phyloP scores from a whole-genome alignment of 23 tunicate species.

The Styela plicata region DNA sequence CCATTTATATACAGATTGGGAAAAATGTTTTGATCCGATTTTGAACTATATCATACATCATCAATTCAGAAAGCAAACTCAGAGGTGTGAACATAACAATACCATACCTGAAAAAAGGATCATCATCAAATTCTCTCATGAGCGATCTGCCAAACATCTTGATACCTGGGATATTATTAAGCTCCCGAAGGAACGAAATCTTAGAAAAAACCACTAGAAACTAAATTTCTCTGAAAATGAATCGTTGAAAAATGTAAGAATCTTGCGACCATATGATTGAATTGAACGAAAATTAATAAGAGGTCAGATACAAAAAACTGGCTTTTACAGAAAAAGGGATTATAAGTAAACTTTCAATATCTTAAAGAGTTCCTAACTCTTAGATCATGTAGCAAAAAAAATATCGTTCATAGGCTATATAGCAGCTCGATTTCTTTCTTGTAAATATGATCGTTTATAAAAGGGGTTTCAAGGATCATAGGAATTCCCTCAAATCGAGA shows the following conservation, averaged over 20 bases:
- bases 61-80: no score
- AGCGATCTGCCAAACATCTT: slow-evolving; percentile 8
- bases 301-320: no score
- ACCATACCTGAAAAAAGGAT: slow-evolving; percentile 75
- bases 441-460: background rate
- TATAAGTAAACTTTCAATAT: no score
- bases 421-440: slow-evolving; percentile 17
- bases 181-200: slow-evolving; percentile 16
- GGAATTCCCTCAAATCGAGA: slow-evolving; percentile 18
- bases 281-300: background rate
- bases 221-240: background rate
- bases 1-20: no score
- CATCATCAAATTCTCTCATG: slow-evolving; percentile 59
- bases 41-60: no score
- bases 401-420: background rate
- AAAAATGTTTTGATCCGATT: no score
- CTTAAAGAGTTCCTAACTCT: no score
- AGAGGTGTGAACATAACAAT: no score
- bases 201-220: background rate
- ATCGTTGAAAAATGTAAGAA: background rate
- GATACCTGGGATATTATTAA: background rate
- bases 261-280: slow-evolving; percentile 5
- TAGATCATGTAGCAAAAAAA: no score
- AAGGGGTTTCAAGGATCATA: slow-evolving; percentile 29
- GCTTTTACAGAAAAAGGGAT: background rate